Percentiles rank a stretch among this genome's conserved stretches.
Evolutionary conservation across 2,888 invertebrate genomes (phyloP).

Genomic region (Petrolisthes cinctipes): DNA sequence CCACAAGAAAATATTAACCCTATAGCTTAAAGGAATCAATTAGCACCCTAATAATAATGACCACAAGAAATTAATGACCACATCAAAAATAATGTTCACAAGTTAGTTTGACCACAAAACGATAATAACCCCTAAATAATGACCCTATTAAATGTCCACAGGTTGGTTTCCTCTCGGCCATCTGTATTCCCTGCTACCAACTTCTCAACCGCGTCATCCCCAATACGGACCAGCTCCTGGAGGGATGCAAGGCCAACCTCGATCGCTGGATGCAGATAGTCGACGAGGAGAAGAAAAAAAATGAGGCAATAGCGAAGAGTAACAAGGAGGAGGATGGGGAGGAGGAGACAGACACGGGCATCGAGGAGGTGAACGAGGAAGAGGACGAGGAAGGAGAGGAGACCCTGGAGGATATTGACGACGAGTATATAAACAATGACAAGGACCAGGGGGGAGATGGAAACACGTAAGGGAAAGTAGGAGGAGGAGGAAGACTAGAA

Average conservation of each 20-base stretch:
- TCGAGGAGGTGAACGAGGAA: conserved; percentile 39
- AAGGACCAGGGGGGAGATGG: not conserved
- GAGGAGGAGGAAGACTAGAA: not conserved
- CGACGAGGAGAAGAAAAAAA: conserved; percentile 31
- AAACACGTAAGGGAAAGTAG: not conserved
- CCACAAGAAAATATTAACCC: too few species aligned
- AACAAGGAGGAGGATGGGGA: conserved; percentile 35
- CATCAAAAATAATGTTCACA: too few species aligned
- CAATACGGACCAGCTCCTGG: conserved; percentile 78
- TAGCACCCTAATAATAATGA: too few species aligned
- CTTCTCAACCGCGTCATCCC: conserved; percentile 79
- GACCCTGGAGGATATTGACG: conserved; percentile 37
- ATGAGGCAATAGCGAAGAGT: not conserved
- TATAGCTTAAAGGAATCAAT: too few species aligned
- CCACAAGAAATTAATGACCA: too few species aligned
- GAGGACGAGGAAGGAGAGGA: conserved; percentile 46
- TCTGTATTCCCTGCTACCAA: conserved; percentile 85
- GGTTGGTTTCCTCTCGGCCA: conserved; percentile 85
- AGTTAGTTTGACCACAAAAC: too few species aligned
- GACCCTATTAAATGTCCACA: conserved; percentile 67
- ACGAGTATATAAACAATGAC: conserved; percentile 13
- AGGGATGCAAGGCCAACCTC: conserved; percentile 73
- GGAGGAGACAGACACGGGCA: conserved; percentile 47
- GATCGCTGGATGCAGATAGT: conserved; percentile 46
- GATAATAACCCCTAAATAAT: too few species aligned